phyloP scores from a whole-genome alignment of 2,113 vertebrate genomes.

The Eurystomus gularis region DNA sequence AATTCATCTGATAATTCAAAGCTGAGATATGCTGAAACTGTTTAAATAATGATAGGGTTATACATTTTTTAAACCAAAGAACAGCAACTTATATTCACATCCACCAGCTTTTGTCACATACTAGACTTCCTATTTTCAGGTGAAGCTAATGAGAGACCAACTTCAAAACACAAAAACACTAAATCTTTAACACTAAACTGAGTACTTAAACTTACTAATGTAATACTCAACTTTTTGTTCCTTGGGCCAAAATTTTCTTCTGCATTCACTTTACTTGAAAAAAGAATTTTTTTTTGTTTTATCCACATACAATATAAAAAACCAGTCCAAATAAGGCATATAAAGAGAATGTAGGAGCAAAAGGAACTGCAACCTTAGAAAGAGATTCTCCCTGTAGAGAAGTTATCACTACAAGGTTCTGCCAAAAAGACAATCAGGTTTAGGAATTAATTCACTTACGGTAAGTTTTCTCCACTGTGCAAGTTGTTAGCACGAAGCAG shows the following conservation, averaged over 20 bases:
- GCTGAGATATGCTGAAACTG: neutral
- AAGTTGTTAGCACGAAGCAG: conserved; percentile 92
- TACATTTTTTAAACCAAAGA: neutral
- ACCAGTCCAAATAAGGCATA: neutral
- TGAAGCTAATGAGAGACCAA: neutral
- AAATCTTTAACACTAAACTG: neutral
- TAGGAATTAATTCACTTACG: conserved; percentile 79
- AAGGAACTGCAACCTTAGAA: neutral
- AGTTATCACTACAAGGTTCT: neutral
- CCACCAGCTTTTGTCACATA: neutral
- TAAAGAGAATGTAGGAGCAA: neutral
- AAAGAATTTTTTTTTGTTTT: neutral
- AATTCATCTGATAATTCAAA: neutral
- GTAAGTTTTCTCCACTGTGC: conserved; percentile 84
- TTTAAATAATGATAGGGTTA: neutral
- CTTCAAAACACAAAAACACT: neutral
- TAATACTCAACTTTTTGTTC: neutral
- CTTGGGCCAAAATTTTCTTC: neutral
- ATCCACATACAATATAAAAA: neutral
- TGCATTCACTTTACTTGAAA: neutral
- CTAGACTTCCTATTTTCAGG: neutral
- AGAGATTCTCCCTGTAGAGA: neutral
- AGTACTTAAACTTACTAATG: neutral
- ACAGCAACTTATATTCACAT: neutral
- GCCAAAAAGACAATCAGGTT: neutral